Evolutionary conservation across 23 tunicate species (phyloP).

Genomic region (Aplidium turbinatum): DNA sequence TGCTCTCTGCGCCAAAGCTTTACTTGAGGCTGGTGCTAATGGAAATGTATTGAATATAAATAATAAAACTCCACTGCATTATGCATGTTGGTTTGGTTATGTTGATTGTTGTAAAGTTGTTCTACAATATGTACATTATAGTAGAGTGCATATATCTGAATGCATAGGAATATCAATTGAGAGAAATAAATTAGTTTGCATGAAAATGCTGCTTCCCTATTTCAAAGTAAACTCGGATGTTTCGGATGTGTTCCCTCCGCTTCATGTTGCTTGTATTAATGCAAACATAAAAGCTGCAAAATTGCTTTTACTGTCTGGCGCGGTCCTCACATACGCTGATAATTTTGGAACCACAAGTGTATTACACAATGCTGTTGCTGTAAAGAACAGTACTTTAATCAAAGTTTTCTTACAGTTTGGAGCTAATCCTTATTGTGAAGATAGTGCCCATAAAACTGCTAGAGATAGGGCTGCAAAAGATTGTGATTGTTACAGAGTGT

Average conservation of each 20-base stretch:
- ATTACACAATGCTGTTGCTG: not conserved
- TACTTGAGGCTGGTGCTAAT: not conserved
- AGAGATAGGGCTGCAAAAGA: not conserved
- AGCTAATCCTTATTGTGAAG: not conserved
- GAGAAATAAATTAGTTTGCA: not conserved
- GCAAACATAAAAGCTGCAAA: not conserved
- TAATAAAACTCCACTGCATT: not conserved
- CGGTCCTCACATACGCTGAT: not conserved
- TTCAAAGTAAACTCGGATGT: not conserved
- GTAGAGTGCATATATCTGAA: not conserved
- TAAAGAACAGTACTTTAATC: not conserved
- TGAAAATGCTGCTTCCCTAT: not conserved
- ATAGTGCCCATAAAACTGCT: not conserved
- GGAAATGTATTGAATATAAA: not conserved
- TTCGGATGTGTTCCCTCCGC: not conserved
- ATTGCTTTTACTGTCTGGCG: not conserved
- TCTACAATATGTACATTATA: not conserved
- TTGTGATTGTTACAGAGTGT: not conserved
- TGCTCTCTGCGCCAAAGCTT: not conserved
- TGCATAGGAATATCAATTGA: not conserved
- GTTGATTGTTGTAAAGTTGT: not conserved
- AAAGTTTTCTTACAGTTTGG: not conserved
- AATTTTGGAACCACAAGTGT: not conserved
- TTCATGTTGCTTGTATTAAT: not conserved
- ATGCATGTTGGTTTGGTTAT: not conserved